Evolutionary conservation across 2,888 invertebrate genomes (phyloP), one percentile per base, ranked within the genome.

Genomic region (Thecocarcelia acutangulata): DNA sequence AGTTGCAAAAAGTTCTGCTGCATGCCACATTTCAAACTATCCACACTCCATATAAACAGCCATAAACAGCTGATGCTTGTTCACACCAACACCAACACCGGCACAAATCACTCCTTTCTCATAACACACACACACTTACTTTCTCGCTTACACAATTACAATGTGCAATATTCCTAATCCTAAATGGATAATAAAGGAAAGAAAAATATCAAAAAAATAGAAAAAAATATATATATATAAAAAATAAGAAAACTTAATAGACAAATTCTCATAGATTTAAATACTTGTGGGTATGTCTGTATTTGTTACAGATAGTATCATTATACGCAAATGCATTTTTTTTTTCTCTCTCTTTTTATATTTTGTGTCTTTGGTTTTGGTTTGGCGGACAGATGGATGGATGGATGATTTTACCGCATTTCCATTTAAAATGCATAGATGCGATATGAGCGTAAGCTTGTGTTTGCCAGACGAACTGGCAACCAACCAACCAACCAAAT

Each of bases 51-150:
- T 72, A 73, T 72, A 81, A 81, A 76, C 76, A 68, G 59, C 40
- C 66, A 72, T 68, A 70, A 82, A 78, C 82, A 82, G 82, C 82
- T 82, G 82, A 82, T 82, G 82, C 63, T 70, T 74, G 74, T 66
- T 74, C 56, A 66, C 74, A 66, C 56, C 17, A 74, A 74, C 48
- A 69, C 54, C 44, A 28, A 69, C 69, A 69, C 56, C 9, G 37
- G 56, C 44, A 63, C 28, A 54, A 56, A 54, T 54, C 61, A 77
- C 77, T 68, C 63, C 76, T 66, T 52, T 64, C 28, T 54, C 40
- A 42, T 11, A 6, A 48, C 70, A 54, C 48, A n/a, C 17, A 19
- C 40, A 52, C 28, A 46, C 15, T 37, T 2, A 5, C 33, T 44
- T 37, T n/a, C 52, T 33, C 52, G 9, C 33, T 46, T 44, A 52